Base-by-base conservation (phyloP, 2,888 invertebrate genomes). In the Rhagophthalmus giganteus region DNA sequence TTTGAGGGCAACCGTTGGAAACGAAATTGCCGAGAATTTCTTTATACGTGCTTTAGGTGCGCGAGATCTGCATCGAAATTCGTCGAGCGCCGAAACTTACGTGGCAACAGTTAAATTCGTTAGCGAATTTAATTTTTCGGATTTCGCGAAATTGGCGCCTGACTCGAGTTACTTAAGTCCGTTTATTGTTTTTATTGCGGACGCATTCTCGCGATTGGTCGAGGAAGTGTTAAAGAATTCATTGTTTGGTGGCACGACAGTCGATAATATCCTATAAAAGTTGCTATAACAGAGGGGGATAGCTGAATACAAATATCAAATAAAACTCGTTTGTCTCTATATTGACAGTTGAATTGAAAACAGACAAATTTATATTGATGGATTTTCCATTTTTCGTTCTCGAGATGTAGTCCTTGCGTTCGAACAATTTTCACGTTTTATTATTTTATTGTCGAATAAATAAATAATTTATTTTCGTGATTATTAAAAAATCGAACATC, bases 301-400 rank as follows among this genome's bases (percentile, higher is more conserved):
- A 34, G 37, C 37, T 38, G 40, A 42, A 49, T 49, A 54, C 38
- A 53, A 53, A 53, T 53, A 53, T 47, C 42, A 50, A 51, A 51
- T 46, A 55, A 55, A 55, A 45, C 42, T 51, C 50, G 46, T 55
- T 55, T 55, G 39, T 46, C 40, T 41, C 38, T 51, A 46, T 55
- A 55, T 55, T 55, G 54, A 46, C 54, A 51, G 54, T 38, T 38
- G 54, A 50, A 55, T 55, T 55, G 50, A 50, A 51, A 55, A 46
- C 42, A 55, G 42, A 55, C 45, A 55, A 31, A 46, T 46, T 48
- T 38, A 54, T 54, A 47, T 47, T 34, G 47, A 47, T 40, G 33
- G 47, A 46, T 31, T 38, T 45, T 28, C 6, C 12, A 2, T 26
- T 32, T 8, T 41, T 41, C 33, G 32, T 41, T 41, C 32, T 25